A percentile compares a stretch with the other conserved stretches of the same genome.
These are phyloP conservation scores for Chrysotoxum bicinctum DNA, from an alignment of 2,888 invertebrate genomes.

Conservation along the genomic window DNA sequence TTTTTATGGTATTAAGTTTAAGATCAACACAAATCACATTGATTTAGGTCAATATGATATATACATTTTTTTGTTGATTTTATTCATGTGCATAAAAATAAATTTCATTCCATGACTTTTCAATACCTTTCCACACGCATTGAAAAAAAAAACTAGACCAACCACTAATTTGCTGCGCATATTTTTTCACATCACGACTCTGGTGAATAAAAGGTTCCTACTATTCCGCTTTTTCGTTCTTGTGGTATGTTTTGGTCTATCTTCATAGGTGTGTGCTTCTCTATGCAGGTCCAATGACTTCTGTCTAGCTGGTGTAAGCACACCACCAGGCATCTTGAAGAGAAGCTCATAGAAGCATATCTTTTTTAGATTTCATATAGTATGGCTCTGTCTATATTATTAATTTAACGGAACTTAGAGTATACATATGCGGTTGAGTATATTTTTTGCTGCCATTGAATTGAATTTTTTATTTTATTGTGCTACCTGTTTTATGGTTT, in stretches of 20 bases:
- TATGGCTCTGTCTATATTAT: conserved; percentile 48
- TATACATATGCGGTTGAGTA: background rate
- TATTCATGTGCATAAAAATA: background rate
- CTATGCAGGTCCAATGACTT: conserved; percentile 67
- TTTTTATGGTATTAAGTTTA: conserved; percentile 34
- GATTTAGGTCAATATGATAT: conserved; percentile 53
- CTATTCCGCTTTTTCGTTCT: conserved; percentile 29
- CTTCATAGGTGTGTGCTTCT: conserved; percentile 44
- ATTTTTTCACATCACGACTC: conserved; percentile 30
- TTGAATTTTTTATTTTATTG: conserved; percentile 20
- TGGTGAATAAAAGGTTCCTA: conserved; percentile 34
- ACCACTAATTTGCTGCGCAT: conserved; percentile 39
- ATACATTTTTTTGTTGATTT: background rate
- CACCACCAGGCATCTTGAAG: conserved; percentile 8
- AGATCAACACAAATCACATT: conserved; percentile 18
- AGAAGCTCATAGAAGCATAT: background rate
- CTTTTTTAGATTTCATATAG: background rate
- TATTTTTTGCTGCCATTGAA: conserved; percentile 16
- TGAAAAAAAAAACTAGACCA: conserved; percentile 48
- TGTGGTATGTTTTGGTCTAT: background rate
- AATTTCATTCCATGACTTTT: too few species aligned
- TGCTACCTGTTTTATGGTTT: conserved; percentile 58
- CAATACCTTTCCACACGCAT: background rate
- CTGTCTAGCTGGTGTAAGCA: conserved; percentile 30
- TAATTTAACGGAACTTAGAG: conserved; percentile 68